Conservation (phyloP, 2,888 invertebrate genomes). For the Chymomyza procnemis region DNA sequence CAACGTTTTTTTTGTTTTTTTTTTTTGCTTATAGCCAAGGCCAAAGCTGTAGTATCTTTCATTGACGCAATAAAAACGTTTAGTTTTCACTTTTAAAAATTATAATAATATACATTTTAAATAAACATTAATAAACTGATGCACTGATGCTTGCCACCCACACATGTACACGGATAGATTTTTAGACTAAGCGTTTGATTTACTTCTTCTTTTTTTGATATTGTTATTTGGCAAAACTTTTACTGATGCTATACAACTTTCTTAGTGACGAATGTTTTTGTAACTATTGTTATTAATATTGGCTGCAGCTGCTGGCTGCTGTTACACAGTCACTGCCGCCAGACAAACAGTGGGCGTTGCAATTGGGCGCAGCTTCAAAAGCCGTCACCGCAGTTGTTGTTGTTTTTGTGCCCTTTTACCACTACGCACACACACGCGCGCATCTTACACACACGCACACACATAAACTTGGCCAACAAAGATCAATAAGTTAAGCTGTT, state of each 20-base stretch:
- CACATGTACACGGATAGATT: slow-evolving; percentile 22
- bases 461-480: neutral
- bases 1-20: slow-evolving; percentile 34
- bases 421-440: slow-evolving; percentile 23
- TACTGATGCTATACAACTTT: slow-evolving; percentile 3
- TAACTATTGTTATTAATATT: neutral
- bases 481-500: neutral
- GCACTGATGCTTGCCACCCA: slow-evolving; percentile 23
- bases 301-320: neutral
- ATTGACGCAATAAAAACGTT: slow-evolving; percentile 24
- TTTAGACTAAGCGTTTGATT: neutral
- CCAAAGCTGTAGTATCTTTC: slow-evolving; percentile 44
- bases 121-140: slow-evolving; percentile 17
- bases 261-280: neutral
- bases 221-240: slow-evolving; percentile 3
- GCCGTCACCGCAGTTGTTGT: slow-evolving; percentile 38
- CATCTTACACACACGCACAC: slow-evolving; percentile 31
- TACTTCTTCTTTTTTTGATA: neutral
- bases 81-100: slow-evolving; percentile 25
- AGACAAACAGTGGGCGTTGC: slow-evolving; percentile 45
- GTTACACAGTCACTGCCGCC: neutral
- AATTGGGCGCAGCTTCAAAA: slow-evolving; percentile 32
- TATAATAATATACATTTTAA: slow-evolving; percentile 17
- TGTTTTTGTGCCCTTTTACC: slow-evolving; percentile 49
- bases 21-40: slow-evolving; percentile 51